Base-by-base conservation (phyloP, 2,888 invertebrate genomes). In the Meteorus colon region DNA sequence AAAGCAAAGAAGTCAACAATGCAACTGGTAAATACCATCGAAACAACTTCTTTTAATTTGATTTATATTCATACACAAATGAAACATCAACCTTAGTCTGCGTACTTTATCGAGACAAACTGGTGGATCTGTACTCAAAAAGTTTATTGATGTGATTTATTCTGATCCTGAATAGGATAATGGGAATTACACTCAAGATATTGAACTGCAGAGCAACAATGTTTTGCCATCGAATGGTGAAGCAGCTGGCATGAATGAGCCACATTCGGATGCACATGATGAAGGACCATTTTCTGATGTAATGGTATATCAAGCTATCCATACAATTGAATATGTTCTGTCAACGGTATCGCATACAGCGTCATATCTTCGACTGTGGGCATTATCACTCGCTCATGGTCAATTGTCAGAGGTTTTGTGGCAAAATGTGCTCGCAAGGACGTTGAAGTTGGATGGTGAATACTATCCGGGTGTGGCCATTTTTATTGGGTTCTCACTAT, bases 281-380 rank as follows among this genome's bases (percentile, higher is more conserved):
- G 91, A 83, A 78, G 96, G 94, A 82, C 92, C 95, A 1, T 94
- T 97, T 90, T 93, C 95, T 80, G 98, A 98, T 88, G 91, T 97
- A 82, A 95, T 97, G 92, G 97, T 98, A 84, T 95, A 97, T 89
- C 98, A 98, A 88, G 95, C 94, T 24, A 98, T 98, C 84, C 98
- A 98, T 90, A 98, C 98, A 1, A 98, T 98, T 78, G 98, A 98
- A 91, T 99, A 97, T 86, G 97, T 97, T 80, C 93, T 98, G 79
- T 97, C 98, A 85, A 98, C 98, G 77, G 95, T 99, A 81, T 98
- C 98, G 0, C 98, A 99, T 88, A 98, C 98, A 0, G 98, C 98
- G 0, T 98, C 98, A 0, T 98, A 98, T 89, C 93, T 98, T 60
- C 96, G 98, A 85, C 92, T 99, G 80, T 98, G 98, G 98, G 98